These are phyloP conservation scores for Ameiurus melas DNA, from an alignment of 2,113 vertebrate genomes.

Conservation along the genomic window DNA sequence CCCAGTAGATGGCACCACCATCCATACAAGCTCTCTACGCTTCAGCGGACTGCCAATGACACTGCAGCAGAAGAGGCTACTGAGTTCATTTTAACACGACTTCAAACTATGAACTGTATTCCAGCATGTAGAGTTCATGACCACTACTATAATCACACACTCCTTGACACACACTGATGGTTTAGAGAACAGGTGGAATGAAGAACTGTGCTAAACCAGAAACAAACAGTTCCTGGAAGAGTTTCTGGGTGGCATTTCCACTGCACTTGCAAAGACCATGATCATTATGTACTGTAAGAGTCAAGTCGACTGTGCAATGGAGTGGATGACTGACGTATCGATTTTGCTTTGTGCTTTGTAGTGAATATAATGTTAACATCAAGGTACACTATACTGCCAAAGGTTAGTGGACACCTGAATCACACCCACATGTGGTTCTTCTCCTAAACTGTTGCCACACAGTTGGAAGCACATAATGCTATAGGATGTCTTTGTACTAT, in stretches of 20 bases:
- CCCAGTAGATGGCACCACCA: conserved; percentile 55
- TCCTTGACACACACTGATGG: background rate
- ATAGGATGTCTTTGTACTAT: background rate
- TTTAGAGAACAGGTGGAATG: background rate
- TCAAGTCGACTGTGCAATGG: background rate
- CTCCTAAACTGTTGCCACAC: background rate
- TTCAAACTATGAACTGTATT: conserved; percentile 7
- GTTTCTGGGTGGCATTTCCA: background rate
- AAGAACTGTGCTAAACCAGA: background rate
- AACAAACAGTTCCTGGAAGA: background rate
- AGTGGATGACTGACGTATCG: background rate
- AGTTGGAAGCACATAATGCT: background rate
- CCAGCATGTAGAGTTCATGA: background rate
- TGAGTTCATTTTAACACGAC: conserved; percentile 14
- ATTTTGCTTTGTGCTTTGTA: background rate
- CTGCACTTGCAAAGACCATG: background rate
- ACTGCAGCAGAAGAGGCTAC: conserved; percentile 28
- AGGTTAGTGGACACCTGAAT: background rate
- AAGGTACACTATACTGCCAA: background rate
- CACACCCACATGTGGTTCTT: background rate
- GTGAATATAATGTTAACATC: background rate
- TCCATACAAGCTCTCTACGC: background rate
- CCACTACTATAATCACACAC: background rate
- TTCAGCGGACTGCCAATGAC: background rate
- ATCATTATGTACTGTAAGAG: background rate